A percentile compares a stretch with the other conserved stretches of the same genome.
These are phyloP conservation scores for Synergus laeviventris DNA, from an alignment of 2,888 invertebrate genomes.

Conservation along the genomic window DNA sequence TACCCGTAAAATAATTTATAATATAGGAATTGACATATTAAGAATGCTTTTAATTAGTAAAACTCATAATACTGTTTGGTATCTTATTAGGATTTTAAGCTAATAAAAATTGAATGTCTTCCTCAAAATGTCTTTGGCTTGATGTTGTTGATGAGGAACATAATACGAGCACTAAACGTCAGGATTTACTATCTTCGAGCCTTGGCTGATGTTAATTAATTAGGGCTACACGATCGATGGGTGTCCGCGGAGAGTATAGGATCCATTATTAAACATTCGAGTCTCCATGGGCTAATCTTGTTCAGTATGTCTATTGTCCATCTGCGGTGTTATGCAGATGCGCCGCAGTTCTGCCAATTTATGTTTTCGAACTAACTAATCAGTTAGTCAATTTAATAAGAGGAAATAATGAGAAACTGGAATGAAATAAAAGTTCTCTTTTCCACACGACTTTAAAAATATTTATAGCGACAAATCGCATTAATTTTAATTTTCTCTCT, in stretches of 20 bases:
- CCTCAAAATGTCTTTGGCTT: neutral
- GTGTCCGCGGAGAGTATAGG: slow-evolving; percentile 59
- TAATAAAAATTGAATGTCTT: no score
- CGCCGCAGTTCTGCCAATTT: neutral
- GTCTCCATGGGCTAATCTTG: slow-evolving; percentile 50
- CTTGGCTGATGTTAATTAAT: slow-evolving; percentile 66
- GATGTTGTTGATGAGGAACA: slow-evolving; percentile 41
- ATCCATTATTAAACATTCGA: slow-evolving; percentile 68
- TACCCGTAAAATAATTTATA: no score
- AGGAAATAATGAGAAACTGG: no score
- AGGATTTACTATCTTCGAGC: slow-evolving; percentile 48
- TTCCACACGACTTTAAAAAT: no score
- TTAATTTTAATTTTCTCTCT: neutral
- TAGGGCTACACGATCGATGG: slow-evolving; percentile 67
- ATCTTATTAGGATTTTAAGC: no score
- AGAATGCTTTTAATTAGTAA: no score
- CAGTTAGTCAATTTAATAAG: neutral
- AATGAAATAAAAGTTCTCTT: no score
- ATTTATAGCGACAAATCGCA: neutral
- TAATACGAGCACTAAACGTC: slow-evolving; percentile 17
- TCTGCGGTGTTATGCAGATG: slow-evolving; percentile 38
- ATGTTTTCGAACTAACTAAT: neutral
- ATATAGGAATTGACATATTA: no score
- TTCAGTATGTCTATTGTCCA: neutral
- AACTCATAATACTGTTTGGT: no score